These are phyloP conservation scores for Parazoanthus darwini DNA, from an alignment of 92 coral and sea anemone genomes.

Conservation along the genomic window DNA sequence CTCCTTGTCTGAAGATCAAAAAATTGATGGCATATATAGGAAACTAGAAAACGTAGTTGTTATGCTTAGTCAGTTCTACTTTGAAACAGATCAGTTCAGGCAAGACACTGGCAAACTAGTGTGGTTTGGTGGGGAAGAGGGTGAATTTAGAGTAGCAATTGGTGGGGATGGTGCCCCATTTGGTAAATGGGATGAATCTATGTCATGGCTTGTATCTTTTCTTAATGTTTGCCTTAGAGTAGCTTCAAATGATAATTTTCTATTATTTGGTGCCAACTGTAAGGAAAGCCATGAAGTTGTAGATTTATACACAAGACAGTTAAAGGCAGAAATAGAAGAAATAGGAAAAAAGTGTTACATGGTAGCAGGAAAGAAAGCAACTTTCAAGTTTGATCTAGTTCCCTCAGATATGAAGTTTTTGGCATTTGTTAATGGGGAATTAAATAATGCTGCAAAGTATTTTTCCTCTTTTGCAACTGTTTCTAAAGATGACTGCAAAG, in stretches of 20 bases:
- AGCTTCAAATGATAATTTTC: conserved; percentile 62
- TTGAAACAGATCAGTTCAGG: conserved; percentile 55
- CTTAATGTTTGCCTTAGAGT: conserved; percentile 63
- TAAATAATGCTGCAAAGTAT: conserved; percentile 61
- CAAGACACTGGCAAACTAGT: conserved; percentile 43
- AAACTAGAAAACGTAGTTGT: conserved; percentile 49
- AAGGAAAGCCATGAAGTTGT: conserved; percentile 64
- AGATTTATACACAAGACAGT: conserved; percentile 29
- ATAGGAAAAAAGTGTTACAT: conserved; percentile 36
- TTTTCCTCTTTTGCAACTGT: conserved; percentile 79
- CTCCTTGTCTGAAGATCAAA: conserved; percentile 48
- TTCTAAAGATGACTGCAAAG: conserved; percentile 8
- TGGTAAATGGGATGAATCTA: conserved; percentile 69
- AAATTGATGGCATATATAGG: conserved; percentile 61
- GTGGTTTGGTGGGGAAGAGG: conserved; percentile 49
- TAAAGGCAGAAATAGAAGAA: background rate
- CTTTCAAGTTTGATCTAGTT: conserved; percentile 57
- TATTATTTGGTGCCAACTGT: conserved; percentile 67
- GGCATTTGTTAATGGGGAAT: conserved; percentile 68
- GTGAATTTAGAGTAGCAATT: conserved; percentile 43
- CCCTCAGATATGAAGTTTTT: conserved; percentile 74
- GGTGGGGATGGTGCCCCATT: conserved; percentile 79
- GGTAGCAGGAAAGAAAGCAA: conserved; percentile 53
- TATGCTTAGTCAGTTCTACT: conserved; percentile 41
- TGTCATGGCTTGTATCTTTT: conserved; percentile 61